Evolutionary conservation across 2,113 vertebrate species (phyloP).

Genomic region (Verasper variegatus): DNA sequence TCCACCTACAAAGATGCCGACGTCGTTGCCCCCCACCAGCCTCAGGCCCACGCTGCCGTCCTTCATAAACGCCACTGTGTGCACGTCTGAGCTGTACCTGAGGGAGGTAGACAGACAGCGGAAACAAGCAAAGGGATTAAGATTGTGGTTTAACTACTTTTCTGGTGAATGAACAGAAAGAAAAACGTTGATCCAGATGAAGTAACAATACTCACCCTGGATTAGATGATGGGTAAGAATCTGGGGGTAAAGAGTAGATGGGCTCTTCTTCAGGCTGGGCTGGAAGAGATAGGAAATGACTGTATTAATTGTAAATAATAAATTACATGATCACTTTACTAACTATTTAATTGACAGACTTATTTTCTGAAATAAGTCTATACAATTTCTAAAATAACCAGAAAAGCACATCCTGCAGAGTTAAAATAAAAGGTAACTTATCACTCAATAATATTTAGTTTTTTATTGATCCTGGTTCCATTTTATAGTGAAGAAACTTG

Average conservation of each 20-base stretch:
- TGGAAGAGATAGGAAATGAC: slow-evolving; percentile 31
- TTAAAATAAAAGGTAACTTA: too few species aligned
- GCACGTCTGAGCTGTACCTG: slow-evolving; percentile 88
- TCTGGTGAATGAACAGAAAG: background rate
- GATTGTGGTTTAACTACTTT: background rate
- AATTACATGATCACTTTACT: background rate
- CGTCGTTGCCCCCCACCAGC: slow-evolving; percentile 92
- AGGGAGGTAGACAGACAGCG: background rate
- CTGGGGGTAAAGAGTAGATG: slow-evolving; percentile 83
- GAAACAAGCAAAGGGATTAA: too few species aligned
- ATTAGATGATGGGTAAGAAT: slow-evolving; percentile 75
- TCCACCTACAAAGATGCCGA: slow-evolving; percentile 93
- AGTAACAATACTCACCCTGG: slow-evolving; percentile 67
- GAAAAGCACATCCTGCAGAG: too few species aligned
- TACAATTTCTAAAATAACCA: too few species aligned
- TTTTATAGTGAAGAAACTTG: too few species aligned
- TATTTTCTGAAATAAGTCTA: background rate
- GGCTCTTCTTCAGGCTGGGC: slow-evolving; percentile 79
- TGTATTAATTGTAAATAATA: background rate
- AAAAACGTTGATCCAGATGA: too few species aligned
- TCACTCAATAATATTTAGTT: too few species aligned
- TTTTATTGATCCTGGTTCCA: too few species aligned
- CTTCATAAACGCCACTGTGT: slow-evolving; percentile 86
- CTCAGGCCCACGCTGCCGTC: slow-evolving; percentile 88
- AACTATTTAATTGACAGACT: background rate